Percentiles rank a stretch among this genome's conserved stretches.
Conservation (phyloP, 2,888 invertebrate species). For the Caenorhabditis afra region DNA sequence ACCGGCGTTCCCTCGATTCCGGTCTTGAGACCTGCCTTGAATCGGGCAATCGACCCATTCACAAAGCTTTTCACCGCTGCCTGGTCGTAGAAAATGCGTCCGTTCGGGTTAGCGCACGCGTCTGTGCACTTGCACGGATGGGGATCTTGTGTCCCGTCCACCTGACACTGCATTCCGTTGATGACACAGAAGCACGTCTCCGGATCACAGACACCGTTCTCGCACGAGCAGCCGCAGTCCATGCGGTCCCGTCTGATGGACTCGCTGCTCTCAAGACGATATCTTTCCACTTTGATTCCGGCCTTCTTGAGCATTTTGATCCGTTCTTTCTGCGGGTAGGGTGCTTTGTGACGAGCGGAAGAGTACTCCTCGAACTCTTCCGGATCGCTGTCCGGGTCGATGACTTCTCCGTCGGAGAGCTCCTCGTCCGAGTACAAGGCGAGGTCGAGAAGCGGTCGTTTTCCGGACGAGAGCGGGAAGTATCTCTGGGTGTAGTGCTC, state of each 20-base stretch:
- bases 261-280: no score
- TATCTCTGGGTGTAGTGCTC: conserved; percentile 41
- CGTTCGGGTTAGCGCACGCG: conserved; percentile 46
- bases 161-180: conserved; percentile 63
- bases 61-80: conserved; percentile 38
- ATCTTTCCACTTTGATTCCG: conserved; percentile 51
- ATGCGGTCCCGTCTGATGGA: conserved; percentile 38
- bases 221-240: conserved; percentile 65
- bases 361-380: conserved; percentile 34
- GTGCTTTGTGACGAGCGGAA: neutral
- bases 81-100: conserved; percentile 46
- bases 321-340: conserved; percentile 14
- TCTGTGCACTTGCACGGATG: conserved; percentile 52
- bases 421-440: conserved; percentile 27
- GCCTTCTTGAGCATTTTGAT: conserved; percentile 47
- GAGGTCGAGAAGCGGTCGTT: conserved; percentile 42
- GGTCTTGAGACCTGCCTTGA: conserved; percentile 32
- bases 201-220: conserved; percentile 62
- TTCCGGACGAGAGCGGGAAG: conserved; percentile 32
- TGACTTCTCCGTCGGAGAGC: conserved; percentile 48
- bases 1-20: neutral
- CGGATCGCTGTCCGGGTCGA: conserved; percentile 46
- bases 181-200: conserved; percentile 62
- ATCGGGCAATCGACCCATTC: conserved; percentile 9
- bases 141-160: conserved; percentile 22